Evolutionary conservation across 2,113 vertebrate genomes (phyloP).

Genomic region (Paramisgurnus dabryanus): DNA sequence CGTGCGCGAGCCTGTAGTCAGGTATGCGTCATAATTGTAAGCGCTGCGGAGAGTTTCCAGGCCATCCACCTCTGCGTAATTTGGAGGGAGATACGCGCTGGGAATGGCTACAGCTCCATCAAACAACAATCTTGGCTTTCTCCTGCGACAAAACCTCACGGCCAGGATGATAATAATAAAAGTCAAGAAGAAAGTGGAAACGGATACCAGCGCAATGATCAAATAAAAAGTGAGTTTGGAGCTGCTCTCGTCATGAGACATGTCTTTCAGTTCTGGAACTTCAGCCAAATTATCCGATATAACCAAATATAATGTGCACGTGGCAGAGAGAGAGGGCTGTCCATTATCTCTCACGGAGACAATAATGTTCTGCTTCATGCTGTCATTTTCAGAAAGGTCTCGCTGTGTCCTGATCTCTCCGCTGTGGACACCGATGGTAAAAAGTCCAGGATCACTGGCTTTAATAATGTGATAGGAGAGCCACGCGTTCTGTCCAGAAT

Average conservation of each 20-base stretch:
- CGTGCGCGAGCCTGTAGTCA: conserved; percentile 42
- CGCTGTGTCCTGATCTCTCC: conserved; percentile 53
- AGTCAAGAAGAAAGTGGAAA: conserved; percentile 65
- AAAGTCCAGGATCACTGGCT: conserved; percentile 53
- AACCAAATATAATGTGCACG: conserved; percentile 75
- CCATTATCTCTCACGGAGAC: conserved; percentile 66
- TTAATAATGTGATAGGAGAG: conserved; percentile 55
- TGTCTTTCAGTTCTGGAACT: conserved; percentile 68
- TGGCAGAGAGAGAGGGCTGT: conserved; percentile 73
- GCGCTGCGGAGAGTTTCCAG: neutral
- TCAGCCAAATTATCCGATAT: conserved; percentile 77
- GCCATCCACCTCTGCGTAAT: neutral
- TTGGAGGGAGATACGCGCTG: conserved; percentile 2
- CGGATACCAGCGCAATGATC: conserved; percentile 60
- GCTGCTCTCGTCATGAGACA: conserved; percentile 52
- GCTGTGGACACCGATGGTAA: conserved; percentile 52
- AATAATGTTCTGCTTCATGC: conserved; percentile 73
- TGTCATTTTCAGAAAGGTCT: conserved; percentile 54
- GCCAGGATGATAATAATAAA: conserved; percentile 62
- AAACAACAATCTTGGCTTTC: neutral
- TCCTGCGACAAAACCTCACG: conserved; percentile 37
- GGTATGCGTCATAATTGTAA: conserved; percentile 1
- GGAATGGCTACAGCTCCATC: conserved; percentile 2
- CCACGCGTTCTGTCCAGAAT: conserved; percentile 58
- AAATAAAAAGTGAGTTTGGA: conserved; percentile 69